These are phyloP conservation scores for Halichondria panicea DNA, from an alignment of 37 sponge, comb jelly and placozoan genomes.

Conservation along the genomic window DNA sequence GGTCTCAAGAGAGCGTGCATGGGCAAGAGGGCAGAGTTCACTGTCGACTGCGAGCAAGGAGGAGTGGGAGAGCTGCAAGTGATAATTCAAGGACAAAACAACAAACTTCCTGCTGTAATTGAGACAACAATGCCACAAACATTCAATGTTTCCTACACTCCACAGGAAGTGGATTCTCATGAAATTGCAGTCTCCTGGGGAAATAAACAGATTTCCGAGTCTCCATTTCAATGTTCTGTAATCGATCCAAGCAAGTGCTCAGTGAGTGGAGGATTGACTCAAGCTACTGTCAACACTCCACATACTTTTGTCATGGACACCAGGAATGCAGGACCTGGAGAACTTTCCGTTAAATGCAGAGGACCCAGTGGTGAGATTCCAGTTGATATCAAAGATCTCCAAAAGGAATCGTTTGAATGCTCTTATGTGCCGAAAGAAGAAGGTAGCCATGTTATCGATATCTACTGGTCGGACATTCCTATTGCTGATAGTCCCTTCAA, in stretches of 20 bases:
- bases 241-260: slow-evolving; percentile 44
- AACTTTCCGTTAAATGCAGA: slow-evolving; percentile 1
- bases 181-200: slow-evolving; percentile 26
- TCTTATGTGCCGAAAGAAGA: slow-evolving; percentile 33
- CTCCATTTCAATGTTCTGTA: slow-evolving; percentile 52
- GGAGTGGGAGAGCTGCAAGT: slow-evolving; percentile 55
- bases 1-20: slow-evolving; percentile 33
- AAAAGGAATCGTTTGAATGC: not conserved
- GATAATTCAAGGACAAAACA: slow-evolving; percentile 32
- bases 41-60: slow-evolving; percentile 52
- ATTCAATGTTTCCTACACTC: slow-evolving; percentile 43
- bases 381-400: slow-evolving; percentile 17
- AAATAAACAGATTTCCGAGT: slow-evolving; percentile 24
- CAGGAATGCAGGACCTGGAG: slow-evolving; percentile 46
- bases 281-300: slow-evolving; percentile 21
- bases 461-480: slow-evolving; percentile 52
- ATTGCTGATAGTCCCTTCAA: slow-evolving; percentile 74
- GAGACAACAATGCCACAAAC: not conserved
- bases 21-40: slow-evolving; percentile 33
- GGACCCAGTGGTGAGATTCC: slow-evolving; percentile 14
- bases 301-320: slow-evolving; percentile 31
- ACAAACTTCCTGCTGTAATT: slow-evolving; percentile 1
- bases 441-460: slow-evolving; percentile 46
- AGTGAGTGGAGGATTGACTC: slow-evolving; percentile 53
- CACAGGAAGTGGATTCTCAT: slow-evolving; percentile 41